A percentile compares a stretch with the other conserved stretches of the same genome.
phyloP scores from a whole-genome alignment of 1,140 invertebrate species.

The Eupristina koningsbergeri region DNA sequence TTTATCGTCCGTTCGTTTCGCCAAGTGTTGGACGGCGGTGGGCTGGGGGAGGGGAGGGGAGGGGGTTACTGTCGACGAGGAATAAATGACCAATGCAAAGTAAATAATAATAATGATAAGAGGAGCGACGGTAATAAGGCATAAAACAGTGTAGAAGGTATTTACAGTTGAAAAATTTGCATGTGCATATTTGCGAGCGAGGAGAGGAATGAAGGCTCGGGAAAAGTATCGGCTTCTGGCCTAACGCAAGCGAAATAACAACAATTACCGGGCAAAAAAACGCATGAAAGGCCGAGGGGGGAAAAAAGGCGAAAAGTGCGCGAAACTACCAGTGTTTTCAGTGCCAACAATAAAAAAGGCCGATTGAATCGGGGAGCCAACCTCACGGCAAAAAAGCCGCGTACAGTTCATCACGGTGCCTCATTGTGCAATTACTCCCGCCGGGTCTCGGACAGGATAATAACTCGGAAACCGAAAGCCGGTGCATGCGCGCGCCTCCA shows the following conservation, averaged over 20 bases:
- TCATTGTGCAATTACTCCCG: conserved; percentile 48
- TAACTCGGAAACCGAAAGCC: conserved; percentile 47
- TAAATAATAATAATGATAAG: neutral
- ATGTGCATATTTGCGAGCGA: neutral
- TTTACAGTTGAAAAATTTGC: neutral
- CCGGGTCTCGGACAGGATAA: conserved; percentile 32
- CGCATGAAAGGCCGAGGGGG: neutral
- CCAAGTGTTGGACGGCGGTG: neutral
- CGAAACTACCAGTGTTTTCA: conserved; percentile 33
- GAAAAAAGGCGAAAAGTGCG: conserved; percentile 4
- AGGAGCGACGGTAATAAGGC: neutral
- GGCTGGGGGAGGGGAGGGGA: neutral
- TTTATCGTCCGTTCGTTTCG: neutral
- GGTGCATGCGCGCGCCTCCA: conserved; percentile 12
- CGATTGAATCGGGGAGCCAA: conserved; percentile 34
- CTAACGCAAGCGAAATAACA: conserved; percentile 7
- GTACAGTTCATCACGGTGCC: conserved; percentile 27
- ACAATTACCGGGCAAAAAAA: neutral
- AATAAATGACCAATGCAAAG: neutral
- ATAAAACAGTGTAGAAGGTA: neutral
- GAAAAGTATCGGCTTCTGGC: neutral
- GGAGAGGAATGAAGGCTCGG: neutral
- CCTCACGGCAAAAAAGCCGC: neutral
- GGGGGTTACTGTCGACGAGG: too few relatives aligned
- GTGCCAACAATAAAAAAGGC: conserved; percentile 13